These are phyloP conservation scores for Muscicapa comitata DNA, from an alignment of 2,797 vertebrate genomes.

Conservation along the genomic window DNA sequence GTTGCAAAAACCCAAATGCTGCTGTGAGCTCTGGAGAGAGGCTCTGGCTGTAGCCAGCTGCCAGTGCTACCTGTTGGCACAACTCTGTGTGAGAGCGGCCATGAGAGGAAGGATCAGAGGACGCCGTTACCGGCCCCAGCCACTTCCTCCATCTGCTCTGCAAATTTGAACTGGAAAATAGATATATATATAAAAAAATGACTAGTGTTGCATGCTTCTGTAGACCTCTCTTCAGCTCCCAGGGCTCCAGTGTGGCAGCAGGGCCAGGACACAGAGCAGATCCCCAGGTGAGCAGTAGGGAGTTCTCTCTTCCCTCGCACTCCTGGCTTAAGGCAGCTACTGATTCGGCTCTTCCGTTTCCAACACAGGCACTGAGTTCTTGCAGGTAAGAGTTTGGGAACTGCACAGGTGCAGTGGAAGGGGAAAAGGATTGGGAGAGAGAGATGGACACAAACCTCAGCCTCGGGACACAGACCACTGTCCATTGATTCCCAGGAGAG, in stretches of 20 bases:
- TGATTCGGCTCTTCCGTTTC: constrained; percentile 37
- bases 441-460: constrained; percentile 20
- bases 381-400: constrained; percentile 8
- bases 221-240: neutral
- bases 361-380: constrained; percentile 39
- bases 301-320: neutral
- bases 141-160: constrained; percentile 61
- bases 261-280: neutral
- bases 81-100: constrained; percentile 7
- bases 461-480: neutral
- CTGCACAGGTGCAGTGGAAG: neutral
- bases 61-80: constrained; percentile 56
- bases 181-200: neutral
- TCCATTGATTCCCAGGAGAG: constrained; percentile 54
- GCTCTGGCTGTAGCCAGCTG: constrained; percentile 24
- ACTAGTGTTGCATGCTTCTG: constrained; percentile 48
- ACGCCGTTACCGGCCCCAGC: neutral
- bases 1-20: constrained; percentile 34
- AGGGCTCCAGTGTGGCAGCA: neutral
- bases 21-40: constrained; percentile 2
- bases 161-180: neutral
- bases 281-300: neutral
- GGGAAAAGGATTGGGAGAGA: neutral
- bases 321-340: constrained; percentile 65
- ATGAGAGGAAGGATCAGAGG: constrained; percentile 41